phyloP scores from a whole-genome alignment of 2,113 vertebrate species.

The Apodemus speciosus region DNA sequence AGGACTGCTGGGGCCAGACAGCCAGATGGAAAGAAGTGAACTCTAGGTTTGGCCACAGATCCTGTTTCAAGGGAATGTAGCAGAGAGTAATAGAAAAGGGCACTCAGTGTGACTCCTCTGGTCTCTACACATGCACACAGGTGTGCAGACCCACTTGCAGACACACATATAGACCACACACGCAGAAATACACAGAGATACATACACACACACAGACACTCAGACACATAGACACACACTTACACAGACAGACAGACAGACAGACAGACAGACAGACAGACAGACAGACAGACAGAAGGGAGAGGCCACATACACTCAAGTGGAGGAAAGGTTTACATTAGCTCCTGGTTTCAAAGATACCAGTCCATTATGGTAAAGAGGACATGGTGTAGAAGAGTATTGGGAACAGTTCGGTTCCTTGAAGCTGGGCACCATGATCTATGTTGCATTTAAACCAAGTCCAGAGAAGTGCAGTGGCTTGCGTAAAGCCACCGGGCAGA shows the following conservation, averaged over 20 bases:
- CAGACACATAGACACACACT: background rate
- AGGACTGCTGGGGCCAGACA: background rate
- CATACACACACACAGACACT: background rate
- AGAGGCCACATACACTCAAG: background rate
- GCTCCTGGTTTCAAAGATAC: background rate
- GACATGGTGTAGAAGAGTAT: background rate
- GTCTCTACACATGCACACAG: background rate
- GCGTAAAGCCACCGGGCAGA: background rate
- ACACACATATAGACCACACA: too few relatives aligned
- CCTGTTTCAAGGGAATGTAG: background rate
- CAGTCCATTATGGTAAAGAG: background rate
- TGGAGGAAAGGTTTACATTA: background rate
- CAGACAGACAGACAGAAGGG: background rate
- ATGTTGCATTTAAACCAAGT: background rate
- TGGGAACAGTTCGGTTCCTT: background rate
- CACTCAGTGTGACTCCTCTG: background rate
- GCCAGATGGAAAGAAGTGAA: background rate
- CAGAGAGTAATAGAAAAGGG: background rate
- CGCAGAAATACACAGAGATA: background rate
- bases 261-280: too few relatives aligned
- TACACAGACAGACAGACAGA: background rate
- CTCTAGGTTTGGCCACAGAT: background rate
- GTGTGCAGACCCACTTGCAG: background rate
- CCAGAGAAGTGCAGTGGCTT: background rate
- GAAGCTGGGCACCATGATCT: background rate